Evolutionary conservation across 1,140 invertebrate species (phyloP).

Genomic region (Hycleus cichorii): DNA sequence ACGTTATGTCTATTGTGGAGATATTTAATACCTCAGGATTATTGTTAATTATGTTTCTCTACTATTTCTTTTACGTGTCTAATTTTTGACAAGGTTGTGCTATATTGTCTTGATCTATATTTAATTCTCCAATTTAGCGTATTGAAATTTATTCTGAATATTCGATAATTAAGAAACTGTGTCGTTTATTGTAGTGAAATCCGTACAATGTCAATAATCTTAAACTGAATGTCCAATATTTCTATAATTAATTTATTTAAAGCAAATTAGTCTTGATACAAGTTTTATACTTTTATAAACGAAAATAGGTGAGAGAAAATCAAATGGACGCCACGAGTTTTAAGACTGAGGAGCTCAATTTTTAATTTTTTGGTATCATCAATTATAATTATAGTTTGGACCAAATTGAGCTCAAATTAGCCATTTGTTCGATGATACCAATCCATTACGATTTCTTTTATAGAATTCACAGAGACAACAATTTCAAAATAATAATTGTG

Average conservation of each 20-base stretch:
- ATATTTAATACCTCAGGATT: not conserved
- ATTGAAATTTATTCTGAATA: not conserved
- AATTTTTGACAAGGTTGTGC: slow-evolving; percentile 3
- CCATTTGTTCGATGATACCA: too few species aligned
- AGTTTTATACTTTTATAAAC: slow-evolving; percentile 21
- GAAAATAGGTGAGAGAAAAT: too few species aligned
- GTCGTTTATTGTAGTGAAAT: slow-evolving; percentile 5
- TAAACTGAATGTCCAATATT: slow-evolving; percentile 5
- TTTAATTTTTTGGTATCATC: not conserved
- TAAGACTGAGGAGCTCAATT: slow-evolving; percentile 10
- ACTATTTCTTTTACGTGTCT: not conserved
- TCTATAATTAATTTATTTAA: slow-evolving; percentile 2
- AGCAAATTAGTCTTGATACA: slow-evolving; percentile 19
- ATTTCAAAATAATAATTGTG: too few species aligned
- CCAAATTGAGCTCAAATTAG: too few species aligned
- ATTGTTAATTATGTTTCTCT: slow-evolving; percentile 7
- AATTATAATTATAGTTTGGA: too few species aligned
- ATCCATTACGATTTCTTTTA: too few species aligned
- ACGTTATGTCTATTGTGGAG: not conserved
- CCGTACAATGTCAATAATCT: slow-evolving; percentile 4
- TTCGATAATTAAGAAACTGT: not conserved
- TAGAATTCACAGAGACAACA: too few species aligned
- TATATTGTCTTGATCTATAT: too few species aligned
- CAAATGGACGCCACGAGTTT: not conserved
- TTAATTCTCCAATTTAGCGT: not conserved